Evolutionary conservation across 2,888 invertebrate species (phyloP), one percentile per base, ranked within the genome.

Genomic region (Drosophila helvetica): DNA sequence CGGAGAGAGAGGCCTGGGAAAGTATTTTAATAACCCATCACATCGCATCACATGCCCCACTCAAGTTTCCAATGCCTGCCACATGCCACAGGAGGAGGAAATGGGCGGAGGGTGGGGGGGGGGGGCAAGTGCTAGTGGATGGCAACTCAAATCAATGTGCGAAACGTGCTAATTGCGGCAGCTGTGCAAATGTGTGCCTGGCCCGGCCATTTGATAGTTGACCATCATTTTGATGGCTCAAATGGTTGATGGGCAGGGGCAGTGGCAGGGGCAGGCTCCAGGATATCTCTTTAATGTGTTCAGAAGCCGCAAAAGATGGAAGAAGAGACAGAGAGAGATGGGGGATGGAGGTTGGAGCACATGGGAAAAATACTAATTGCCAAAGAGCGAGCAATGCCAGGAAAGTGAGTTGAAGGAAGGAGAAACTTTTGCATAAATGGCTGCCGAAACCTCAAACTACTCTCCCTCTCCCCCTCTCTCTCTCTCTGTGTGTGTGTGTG

Each of bases 111-210:
- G 45, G 0, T 4, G 48, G n/a, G 33, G 7, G 56, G 10, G 46
- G 7, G 18, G 25, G 50, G 17, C 17, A 46, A 53, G 17, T 10
- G 17, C 12, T 33, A 48, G 17, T 10, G 48, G 42, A 15, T n/a
- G 48, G 19, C 50, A 38, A 59, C 64, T 67, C 57, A 86, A 88
- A 85, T 88, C 85, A 86, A 85, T 88, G 88, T 83, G 84, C 76
- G 80, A 88, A 83, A 86, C 86, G 88, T 85, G 85, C 88, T 88
- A 85, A 85, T 85, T 88, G 85, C 85, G 86, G 80, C 88, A 87
- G 82, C 86, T 84, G 88, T 82, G 86, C 83, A 84, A 84, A 84
- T 84, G 87, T 84, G 75, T 85, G 83, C 65, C 46, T 59, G 75
- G 15, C 64, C 55, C 48, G 66, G 75, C 75, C 80, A 85, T 86